phyloP scores from a whole-genome alignment of 2,113 vertebrate genomes.

The Pelecanus crispus region DNA sequence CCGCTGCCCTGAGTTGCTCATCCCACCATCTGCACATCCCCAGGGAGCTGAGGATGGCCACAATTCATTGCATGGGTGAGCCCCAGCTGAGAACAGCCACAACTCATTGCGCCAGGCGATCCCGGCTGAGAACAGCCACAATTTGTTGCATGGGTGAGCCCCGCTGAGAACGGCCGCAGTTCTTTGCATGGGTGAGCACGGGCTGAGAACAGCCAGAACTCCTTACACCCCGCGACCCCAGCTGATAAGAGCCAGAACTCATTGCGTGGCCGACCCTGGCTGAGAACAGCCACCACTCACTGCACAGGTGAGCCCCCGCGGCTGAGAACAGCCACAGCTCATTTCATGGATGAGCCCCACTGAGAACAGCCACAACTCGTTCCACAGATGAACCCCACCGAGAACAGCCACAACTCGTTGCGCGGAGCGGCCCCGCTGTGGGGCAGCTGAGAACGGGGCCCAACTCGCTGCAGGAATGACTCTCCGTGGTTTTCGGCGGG shows the following conservation, averaged over 20 bases:
- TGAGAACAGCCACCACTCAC: background rate
- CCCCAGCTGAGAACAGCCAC: background rate
- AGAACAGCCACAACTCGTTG: background rate
- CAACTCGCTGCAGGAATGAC: background rate
- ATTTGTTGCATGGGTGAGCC: background rate
- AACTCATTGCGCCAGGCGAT: fast-evolving
- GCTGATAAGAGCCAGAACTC: background rate
- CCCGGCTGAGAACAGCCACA: background rate
- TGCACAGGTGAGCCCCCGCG: no score
- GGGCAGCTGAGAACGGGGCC: background rate
- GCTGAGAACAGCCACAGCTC: fast-evolving
- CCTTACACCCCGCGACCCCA: fast-evolving
- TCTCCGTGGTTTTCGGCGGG: fast-evolving
- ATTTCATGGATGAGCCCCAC: background rate
- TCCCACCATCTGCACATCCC: fast-evolving
- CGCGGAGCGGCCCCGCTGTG: fast-evolving
- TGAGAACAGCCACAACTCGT: background rate
- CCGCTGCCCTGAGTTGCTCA: background rate
- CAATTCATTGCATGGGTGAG: background rate
- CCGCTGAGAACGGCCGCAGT: background rate
- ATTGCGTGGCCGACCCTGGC: fast-evolving
- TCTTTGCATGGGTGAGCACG: fast-evolving
- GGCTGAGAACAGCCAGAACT: background rate
- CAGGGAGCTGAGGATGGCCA: background rate
- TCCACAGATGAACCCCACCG: background rate